Conservation (phyloP, 2,888 invertebrate species). For the Enchytraeus crypticus region DNA sequence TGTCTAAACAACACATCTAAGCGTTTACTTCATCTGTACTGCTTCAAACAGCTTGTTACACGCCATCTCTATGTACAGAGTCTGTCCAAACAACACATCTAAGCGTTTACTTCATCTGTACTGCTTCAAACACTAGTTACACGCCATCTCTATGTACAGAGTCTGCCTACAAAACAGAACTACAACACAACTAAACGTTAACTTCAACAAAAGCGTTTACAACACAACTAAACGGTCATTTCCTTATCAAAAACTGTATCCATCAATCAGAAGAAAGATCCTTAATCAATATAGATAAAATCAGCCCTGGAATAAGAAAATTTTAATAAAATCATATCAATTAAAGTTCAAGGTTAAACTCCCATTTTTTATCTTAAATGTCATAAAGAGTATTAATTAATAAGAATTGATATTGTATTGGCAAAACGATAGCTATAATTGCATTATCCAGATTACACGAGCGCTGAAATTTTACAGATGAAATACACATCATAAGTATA, state of each 20-base stretch:
- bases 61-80: conserved; percentile 52
- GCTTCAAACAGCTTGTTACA: conserved; percentile 52
- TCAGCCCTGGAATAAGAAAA: background rate
- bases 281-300: background rate
- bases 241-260: background rate
- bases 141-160: conserved; percentile 53
- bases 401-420: too few species aligned
- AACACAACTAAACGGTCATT: too few species aligned
- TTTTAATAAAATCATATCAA: background rate
- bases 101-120: conserved; percentile 32
- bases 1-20: conserved; percentile 10
- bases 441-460: too few species aligned
- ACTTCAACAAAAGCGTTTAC: conserved; percentile 39
- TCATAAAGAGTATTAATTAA: too few species aligned
- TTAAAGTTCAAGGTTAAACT: too few species aligned
- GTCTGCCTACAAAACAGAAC: conserved; percentile 10
- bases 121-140: conserved; percentile 52
- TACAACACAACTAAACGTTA: too few species aligned
- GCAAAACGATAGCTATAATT: too few species aligned
- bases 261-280: background rate
- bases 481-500: too few species aligned
- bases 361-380: too few species aligned
- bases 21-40: conserved; percentile 37
- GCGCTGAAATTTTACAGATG: too few species aligned
- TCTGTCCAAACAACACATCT: conserved; percentile 10